phyloP scores from a whole-genome alignment of 2,888 invertebrate genomes.

The Congeria kusceri region DNA sequence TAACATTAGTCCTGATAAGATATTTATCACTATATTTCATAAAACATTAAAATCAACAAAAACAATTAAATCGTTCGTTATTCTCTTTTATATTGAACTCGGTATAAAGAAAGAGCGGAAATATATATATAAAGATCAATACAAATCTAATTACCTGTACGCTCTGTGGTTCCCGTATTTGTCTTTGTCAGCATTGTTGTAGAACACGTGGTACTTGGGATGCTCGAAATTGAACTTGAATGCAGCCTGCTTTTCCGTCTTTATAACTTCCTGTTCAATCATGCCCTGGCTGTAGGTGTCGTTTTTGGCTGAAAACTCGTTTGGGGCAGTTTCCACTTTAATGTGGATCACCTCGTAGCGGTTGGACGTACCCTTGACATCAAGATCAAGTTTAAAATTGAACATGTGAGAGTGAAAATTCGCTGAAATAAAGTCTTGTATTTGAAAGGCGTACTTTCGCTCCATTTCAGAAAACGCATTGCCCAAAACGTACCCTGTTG shows the following conservation, averaged over 20 bases:
- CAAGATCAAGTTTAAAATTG: constrained; percentile 74
- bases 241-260: constrained; percentile 70
- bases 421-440: constrained; percentile 62
- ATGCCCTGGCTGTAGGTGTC: constrained; percentile 59
- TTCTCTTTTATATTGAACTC: too few relatives aligned
- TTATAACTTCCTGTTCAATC: constrained; percentile 55
- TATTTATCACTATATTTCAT: too few relatives aligned
- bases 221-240: constrained; percentile 73
- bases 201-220: constrained; percentile 75
- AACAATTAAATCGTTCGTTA: too few relatives aligned
- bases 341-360: constrained; percentile 74
- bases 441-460: constrained; percentile 62
- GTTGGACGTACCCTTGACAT: constrained; percentile 70
- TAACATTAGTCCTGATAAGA: too few relatives aligned
- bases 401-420: constrained; percentile 75
- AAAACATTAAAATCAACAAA: too few relatives aligned
- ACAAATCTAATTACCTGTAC: constrained; percentile 64
- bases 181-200: constrained; percentile 63
- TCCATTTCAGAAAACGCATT: constrained; percentile 56
- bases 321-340: constrained; percentile 37
- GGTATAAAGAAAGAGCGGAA: too few relatives aligned
- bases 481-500: constrained; percentile 75
- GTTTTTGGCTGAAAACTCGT: constrained; percentile 21
- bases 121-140: too few relatives aligned
- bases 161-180: constrained; percentile 62